A percentile compares a stretch with the other conserved stretches of the same genome.
phyloP scores from a whole-genome alignment of 2,888 invertebrate species.

The Tinea pellionella region DNA sequence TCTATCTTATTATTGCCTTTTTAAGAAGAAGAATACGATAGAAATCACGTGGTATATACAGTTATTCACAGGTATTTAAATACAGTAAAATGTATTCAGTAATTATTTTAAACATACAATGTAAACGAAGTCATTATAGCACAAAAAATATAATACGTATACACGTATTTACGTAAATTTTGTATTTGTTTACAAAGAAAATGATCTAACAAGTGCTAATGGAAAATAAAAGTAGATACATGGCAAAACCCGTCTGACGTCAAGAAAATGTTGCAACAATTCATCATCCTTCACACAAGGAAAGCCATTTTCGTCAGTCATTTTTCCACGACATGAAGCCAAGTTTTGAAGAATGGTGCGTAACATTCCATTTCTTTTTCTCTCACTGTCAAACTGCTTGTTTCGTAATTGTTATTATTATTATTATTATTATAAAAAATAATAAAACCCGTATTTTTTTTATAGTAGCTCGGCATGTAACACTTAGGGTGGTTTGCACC shows the following conservation, averaged over 20 bases:
- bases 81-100: no score
- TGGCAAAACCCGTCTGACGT: neutral
- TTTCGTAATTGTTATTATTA: neutral
- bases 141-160: no score
- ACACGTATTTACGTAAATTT: no score
- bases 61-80: no score
- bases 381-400: neutral
- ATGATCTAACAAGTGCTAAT: neutral
- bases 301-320: slow-evolving; percentile 16
- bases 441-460: no score
- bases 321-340: slow-evolving; percentile 19
- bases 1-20: no score
- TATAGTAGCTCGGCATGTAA: no score
- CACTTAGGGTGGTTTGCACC: no score
- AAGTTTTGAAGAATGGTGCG: slow-evolving; percentile 18
- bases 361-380: neutral
- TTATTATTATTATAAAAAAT: neutral
- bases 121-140: no score
- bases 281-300: slow-evolving; percentile 10
- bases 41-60: no score
- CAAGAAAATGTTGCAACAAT: slow-evolving; percentile 8
- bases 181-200: neutral
- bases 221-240: neutral
- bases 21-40: no score
- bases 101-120: no score